These are phyloP conservation scores for Tenualosa ilisha DNA, from an alignment of 2,797 vertebrate genomes.

Conservation along the genomic window DNA sequence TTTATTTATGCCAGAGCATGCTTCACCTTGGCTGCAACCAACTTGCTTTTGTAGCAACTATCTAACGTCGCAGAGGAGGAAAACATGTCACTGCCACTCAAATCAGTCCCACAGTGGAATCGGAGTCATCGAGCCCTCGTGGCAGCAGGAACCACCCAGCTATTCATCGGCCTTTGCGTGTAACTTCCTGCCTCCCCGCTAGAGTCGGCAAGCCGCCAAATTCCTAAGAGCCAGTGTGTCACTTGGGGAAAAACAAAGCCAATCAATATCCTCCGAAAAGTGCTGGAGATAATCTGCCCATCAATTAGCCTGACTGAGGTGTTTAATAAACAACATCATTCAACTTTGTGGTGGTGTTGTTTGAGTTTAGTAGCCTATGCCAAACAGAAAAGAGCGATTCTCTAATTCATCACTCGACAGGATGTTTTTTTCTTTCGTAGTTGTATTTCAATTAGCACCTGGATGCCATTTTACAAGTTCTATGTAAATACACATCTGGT, in stretches of 20 bases:
- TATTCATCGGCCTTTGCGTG: neutral
- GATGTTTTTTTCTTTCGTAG: neutral
- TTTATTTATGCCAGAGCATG: neutral
- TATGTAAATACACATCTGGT: conserved; percentile 16
- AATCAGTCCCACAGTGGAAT: neutral
- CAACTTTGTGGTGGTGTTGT: neutral
- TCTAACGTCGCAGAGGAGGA: neutral
- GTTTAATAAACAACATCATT: conserved; percentile 69
- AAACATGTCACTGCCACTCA: conserved; percentile 16
- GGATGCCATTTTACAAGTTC: neutral
- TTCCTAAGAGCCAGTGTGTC: neutral
- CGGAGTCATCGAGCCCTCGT: neutral
- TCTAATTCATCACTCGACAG: neutral
- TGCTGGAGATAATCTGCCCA: conserved; percentile 64
- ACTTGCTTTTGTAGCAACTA: neutral
- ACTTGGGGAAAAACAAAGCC: neutral
- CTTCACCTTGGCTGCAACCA: neutral
- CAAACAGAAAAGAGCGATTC: neutral
- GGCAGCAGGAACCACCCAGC: neutral
- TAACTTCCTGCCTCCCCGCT: neutral
- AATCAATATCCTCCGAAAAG: conserved; percentile 21
- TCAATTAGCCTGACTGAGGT: conserved; percentile 77
- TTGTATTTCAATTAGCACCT: conserved; percentile 23
- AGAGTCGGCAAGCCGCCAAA: neutral
- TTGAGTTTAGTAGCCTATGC: neutral